Percentiles rank a stretch among this genome's conserved stretches.
Evolutionary conservation across 2,797 vertebrate genomes (phyloP).

Genomic region (Geotrypetes seraphini): DNA sequence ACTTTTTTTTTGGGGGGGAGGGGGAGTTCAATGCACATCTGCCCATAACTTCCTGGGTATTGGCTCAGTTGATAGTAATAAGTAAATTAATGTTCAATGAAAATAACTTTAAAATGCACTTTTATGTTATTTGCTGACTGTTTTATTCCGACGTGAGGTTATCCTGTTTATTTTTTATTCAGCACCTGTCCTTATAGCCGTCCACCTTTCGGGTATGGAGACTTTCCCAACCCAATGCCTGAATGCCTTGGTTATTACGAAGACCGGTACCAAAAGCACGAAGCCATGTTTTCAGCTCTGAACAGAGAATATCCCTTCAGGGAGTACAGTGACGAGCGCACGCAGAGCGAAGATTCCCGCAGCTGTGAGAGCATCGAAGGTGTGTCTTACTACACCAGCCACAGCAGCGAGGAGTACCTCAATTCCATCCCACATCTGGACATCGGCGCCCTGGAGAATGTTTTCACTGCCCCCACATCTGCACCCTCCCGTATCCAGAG

Average conservation of each 20-base stretch:
- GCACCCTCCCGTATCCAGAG: conserved; percentile 34
- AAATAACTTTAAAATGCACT: no score
- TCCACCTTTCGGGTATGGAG: conserved; percentile 40
- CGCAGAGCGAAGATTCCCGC: conserved; percentile 11
- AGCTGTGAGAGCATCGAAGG: conserved; percentile 21
- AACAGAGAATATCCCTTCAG: conserved; percentile 36
- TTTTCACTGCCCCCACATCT: conserved; percentile 34
- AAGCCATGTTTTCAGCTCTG: conserved; percentile 37
- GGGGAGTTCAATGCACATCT: no score
- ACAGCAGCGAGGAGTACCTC: conserved; percentile 24
- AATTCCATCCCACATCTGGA: conserved; percentile 37
- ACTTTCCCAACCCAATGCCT: conserved; percentile 39
- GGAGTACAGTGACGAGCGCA: conserved; percentile 19
- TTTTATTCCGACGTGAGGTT: no score
- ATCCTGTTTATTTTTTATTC: conserved; percentile 21
- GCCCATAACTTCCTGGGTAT: no score
- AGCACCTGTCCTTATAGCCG: conserved; percentile 48
- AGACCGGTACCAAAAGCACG: conserved; percentile 40
- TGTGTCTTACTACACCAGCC: conserved; percentile 24
- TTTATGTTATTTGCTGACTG: no score
- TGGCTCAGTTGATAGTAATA: no score
- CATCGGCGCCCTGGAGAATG: conserved; percentile 31
- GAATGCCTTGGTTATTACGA: conserved; percentile 40
- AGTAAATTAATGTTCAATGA: no score
- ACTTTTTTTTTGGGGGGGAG: no score